Evolutionary conservation across 1,140 invertebrate genomes (phyloP), one percentile per base, ranked within the genome.

Genomic region (Eumaeus atala): DNA sequence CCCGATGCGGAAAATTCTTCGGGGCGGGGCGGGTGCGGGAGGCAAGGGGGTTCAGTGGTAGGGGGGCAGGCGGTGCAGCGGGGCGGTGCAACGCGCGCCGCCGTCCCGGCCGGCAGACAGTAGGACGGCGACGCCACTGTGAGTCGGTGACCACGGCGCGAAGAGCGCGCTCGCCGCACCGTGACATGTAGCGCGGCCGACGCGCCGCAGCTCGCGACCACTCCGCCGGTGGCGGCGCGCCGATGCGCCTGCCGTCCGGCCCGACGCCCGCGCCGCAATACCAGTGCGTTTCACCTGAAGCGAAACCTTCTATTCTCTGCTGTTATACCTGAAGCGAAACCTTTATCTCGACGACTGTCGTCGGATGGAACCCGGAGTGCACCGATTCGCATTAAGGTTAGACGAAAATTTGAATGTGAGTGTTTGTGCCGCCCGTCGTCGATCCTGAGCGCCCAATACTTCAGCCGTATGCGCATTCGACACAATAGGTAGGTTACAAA

Each of bases 381-480:
- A 74, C 77, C 81, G 72, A 85, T 83, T 81, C 81, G 81, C 81
- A 84, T 81, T 77, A 84, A 84, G 81, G 81, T 85, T 83, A 85
- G 82, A 76, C 70, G 74, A 74, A 79, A 76, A 79, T 83, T 82
- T 83, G 73, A 80, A 68, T 75, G 80, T 85, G 80, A 83, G 80
- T 86, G 82, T 76, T 78, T 65, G 77, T 80, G 63, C 70, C 71
- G 70, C 69, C 72, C 67, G 71, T 70, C 70, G 70, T 58, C 64
- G 66, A 66, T 55, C 64, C 66, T 56, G 68, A 59, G 68, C 74
- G 73, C 74, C 73, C 70, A 71, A 61, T 60, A 62, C 79, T 72
- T 71, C 74, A 76, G 74, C 70, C 67, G 72, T 73, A 72, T 73
- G 72, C 78, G 76, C 74, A 74, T 64, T 66, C 76, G 65, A 59